Conservation (phyloP, 1,140 invertebrate species). For the Tribolium madens region DNA sequence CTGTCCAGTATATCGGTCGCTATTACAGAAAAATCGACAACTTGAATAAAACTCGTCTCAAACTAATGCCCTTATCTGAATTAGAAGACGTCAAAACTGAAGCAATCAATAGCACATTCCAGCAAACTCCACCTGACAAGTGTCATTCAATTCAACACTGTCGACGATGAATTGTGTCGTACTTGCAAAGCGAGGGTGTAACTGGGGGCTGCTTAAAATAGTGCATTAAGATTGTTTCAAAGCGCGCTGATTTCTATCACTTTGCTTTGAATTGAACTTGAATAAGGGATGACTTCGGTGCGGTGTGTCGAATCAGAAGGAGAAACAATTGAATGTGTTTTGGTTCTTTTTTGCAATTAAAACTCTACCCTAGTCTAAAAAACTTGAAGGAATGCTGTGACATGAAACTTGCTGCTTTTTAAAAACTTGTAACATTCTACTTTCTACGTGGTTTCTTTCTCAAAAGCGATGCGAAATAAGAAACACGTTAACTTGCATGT, state of each 20-base stretch:
- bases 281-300: not conserved
- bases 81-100: not conserved
- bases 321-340: not conserved
- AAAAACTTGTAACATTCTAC: not conserved
- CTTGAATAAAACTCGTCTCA: constrained; percentile 2
- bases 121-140: constrained; percentile 20
- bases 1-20: not conserved
- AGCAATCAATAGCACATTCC: constrained; percentile 23
- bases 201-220: not conserved
- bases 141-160: not conserved
- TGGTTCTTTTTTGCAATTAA: not conserved
- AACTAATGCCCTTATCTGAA: constrained; percentile 23
- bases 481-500: not conserved
- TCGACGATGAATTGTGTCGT: not conserved
- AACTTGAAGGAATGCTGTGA: not conserved
- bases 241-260: constrained; percentile 9
- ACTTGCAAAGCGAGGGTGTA: too few relatives aligned
- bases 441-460: not conserved
- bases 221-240: constrained; percentile 7
- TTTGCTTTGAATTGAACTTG: not conserved
- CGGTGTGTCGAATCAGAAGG: not conserved
- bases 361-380: not conserved
- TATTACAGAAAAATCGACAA: constrained; percentile 1
- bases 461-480: not conserved
- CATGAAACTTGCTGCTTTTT: not conserved